Evolutionary conservation across 2,113 vertebrate species (phyloP).

Genomic region (Sterrhoptilus dennistouni): DNA sequence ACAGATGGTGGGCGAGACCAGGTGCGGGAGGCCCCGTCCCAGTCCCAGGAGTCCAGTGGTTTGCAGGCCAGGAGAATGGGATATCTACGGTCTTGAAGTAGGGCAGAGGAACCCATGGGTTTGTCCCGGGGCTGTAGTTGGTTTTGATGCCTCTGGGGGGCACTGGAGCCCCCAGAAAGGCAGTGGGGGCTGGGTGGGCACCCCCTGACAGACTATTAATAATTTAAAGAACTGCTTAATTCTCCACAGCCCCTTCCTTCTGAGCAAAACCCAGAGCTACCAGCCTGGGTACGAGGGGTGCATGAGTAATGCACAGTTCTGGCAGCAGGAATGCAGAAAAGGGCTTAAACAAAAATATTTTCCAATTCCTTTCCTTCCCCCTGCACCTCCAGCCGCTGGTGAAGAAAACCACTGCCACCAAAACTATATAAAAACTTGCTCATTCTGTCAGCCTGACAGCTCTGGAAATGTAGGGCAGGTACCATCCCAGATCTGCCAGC

Average conservation of each 20-base stretch:
- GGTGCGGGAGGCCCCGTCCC: rapidly evolving
- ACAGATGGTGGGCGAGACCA: rapidly evolving
- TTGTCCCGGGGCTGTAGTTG: background rate
- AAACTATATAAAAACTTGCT: slow-evolving; percentile 40
- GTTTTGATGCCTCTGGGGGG: slow-evolving; percentile 39
- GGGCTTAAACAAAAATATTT: background rate
- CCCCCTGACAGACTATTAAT: background rate
- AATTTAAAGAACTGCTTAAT: background rate
- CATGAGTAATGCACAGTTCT: background rate
- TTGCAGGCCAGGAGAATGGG: background rate
- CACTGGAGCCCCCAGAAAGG: slow-evolving; percentile 18
- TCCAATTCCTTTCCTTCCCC: background rate
- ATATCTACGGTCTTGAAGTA: background rate
- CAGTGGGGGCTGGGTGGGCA: rapidly evolving
- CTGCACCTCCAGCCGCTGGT: background rate
- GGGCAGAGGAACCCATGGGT: background rate
- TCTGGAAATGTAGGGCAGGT: slow-evolving; percentile 46
- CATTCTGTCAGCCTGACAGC: slow-evolving; percentile 13
- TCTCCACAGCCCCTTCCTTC: background rate
- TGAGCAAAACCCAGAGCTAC: background rate
- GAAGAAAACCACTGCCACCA: background rate
- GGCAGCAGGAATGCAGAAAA: background rate
- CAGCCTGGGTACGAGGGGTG: background rate
- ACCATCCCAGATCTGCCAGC: slow-evolving; percentile 44
- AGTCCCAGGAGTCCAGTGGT: rapidly evolving